Percentiles rank a stretch among this genome's conserved stretches.
These are phyloP conservation scores for Asbolus verrucosus DNA, from an alignment of 1,140 invertebrate species.

Conservation along the genomic window DNA sequence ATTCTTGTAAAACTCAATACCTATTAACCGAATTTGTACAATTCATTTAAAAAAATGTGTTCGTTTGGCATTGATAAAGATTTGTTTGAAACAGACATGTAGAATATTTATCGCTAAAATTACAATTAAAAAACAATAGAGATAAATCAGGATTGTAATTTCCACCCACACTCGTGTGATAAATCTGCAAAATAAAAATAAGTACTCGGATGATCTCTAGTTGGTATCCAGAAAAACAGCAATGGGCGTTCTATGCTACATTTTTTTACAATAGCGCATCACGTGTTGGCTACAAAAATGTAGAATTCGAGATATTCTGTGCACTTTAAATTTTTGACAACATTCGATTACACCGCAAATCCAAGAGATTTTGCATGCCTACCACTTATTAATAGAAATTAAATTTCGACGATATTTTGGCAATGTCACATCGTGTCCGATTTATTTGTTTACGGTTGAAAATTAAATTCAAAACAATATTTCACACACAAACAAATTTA, in stretches of 20 bases:
- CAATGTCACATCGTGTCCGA: slow-evolving; percentile 12
- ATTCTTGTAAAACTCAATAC: no score
- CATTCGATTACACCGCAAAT: background rate
- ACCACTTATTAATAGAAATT: background rate
- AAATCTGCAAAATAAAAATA: slow-evolving; percentile 1
- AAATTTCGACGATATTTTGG: background rate
- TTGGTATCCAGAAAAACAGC: background rate
- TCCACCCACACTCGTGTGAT: no score
- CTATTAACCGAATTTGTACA: no score
- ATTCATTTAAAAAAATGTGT: no score
- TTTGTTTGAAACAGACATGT: no score
- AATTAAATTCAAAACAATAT: background rate
- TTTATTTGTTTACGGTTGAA: slow-evolving; percentile 25
- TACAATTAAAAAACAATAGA: no score
- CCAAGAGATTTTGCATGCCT: background rate
- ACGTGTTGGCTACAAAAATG: slow-evolving; percentile 21
- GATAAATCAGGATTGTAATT: no score
- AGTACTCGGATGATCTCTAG: background rate
- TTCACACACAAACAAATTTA: slow-evolving; percentile 62
- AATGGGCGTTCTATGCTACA: background rate
- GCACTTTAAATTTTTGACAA: slow-evolving; percentile 17
- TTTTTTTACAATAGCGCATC: slow-evolving; percentile 12
- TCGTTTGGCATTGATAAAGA: background rate
- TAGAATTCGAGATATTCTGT: slow-evolving; percentile 9
- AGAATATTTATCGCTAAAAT: no score